These are phyloP conservation scores for Meloidogyne chitwoodi DNA, from an alignment of 1,140 invertebrate genomes.

Conservation along the genomic window DNA sequence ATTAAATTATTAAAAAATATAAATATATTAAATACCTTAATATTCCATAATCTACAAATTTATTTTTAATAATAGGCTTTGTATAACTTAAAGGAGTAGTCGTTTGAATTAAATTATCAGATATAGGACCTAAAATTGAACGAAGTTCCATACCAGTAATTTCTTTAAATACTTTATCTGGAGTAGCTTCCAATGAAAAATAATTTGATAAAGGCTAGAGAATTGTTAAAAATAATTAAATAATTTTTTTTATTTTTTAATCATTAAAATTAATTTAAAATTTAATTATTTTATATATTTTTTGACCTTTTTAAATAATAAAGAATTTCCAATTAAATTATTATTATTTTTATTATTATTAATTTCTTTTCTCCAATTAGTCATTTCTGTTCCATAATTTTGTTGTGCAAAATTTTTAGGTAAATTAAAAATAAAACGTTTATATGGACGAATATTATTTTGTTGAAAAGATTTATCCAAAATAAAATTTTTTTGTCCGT, in stretches of 20 bases:
- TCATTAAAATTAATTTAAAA: background rate
- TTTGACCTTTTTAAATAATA: background rate
- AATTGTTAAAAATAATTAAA: background rate
- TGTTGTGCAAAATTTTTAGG: background rate
- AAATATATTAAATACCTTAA: background rate
- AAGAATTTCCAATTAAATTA: background rate
- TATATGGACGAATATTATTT: background rate
- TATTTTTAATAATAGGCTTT: slow-evolving; percentile 21
- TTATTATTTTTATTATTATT: background rate
- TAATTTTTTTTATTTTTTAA: too few species aligned
- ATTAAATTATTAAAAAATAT: too few species aligned
- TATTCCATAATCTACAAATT: slow-evolving; percentile 22
- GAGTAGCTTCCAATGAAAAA: slow-evolving; percentile 21
- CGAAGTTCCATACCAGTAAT: slow-evolving; percentile 18
- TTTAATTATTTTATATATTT: background rate
- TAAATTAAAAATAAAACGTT: background rate
- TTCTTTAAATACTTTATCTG: slow-evolving; percentile 22
- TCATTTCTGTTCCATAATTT: background rate
- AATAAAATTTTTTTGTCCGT: background rate
- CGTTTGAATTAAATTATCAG: slow-evolving; percentile 6
- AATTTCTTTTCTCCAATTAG: background rate
- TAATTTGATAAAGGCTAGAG: slow-evolving; percentile 16
- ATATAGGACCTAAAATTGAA: background rate
- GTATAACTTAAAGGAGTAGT: slow-evolving; percentile 14
- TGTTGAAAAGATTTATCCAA: background rate